phyloP scores from a whole-genome alignment of 2,888 invertebrate genomes.

The Eupithecia subfuscata region DNA sequence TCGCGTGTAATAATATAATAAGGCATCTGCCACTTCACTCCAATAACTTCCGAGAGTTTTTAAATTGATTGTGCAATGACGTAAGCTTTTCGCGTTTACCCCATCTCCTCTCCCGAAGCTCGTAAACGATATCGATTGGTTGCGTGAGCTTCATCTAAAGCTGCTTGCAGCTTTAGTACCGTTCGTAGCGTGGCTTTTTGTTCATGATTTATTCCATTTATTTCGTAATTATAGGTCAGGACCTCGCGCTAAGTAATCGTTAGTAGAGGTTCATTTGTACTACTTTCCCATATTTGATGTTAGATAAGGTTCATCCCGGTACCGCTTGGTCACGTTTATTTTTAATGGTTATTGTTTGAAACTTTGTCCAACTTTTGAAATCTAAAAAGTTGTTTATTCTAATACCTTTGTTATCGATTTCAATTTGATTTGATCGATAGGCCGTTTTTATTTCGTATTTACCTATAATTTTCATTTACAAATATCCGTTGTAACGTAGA shows the following conservation, averaged over 20 bases:
- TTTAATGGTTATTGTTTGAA: neutral
- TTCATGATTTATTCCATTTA: neutral
- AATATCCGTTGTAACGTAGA: neutral
- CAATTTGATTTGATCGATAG: neutral
- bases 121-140: slow-evolving; percentile 25
- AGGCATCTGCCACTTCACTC: neutral
- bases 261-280: neutral
- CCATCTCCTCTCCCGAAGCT: slow-evolving; percentile 22
- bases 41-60: neutral
- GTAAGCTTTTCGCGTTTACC: slow-evolving; percentile 8
- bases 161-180: neutral
- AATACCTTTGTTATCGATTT: neutral
- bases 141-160: slow-evolving; percentile 9
- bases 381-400: neutral
- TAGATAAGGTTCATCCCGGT: neutral
- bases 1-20: neutral
- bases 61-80: slow-evolving; percentile 6
- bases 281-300: neutral
- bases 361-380: neutral
- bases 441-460: neutral
- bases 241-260: neutral
- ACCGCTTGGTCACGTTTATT: neutral
- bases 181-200: neutral
- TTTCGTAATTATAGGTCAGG: neutral
- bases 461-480: neutral